Percentiles rank a stretch among this genome's conserved stretches.
Evolutionary conservation across 2,888 invertebrate species (phyloP).

Genomic region (Acrocera orbiculus): DNA sequence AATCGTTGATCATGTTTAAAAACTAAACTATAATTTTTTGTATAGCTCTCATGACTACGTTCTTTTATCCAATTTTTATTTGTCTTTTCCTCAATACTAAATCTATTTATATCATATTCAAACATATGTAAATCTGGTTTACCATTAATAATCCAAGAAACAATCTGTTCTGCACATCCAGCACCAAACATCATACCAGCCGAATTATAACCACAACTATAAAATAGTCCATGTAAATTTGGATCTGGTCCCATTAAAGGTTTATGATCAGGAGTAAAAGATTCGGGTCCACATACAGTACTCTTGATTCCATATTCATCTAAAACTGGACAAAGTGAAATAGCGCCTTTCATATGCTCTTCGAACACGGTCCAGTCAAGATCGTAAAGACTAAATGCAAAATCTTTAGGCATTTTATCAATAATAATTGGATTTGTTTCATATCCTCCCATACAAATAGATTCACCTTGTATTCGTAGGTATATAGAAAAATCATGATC

Average conservation of each 20-base stretch:
- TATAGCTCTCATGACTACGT: conserved; percentile 79
- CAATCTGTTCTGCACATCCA: conserved; percentile 70
- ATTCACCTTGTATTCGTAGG: conserved; percentile 67
- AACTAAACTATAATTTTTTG: conserved; percentile 63
- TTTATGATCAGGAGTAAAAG: conserved; percentile 83
- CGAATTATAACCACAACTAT: conserved; percentile 79
- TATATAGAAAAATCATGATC: conserved; percentile 75
- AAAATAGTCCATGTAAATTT: conserved; percentile 49
- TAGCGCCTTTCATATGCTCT: conserved; percentile 52
- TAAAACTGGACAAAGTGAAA: conserved; percentile 56
- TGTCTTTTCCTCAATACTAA: conserved; percentile 51
- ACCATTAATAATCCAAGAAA: conserved; percentile 68
- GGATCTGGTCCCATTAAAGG: conserved; percentile 69
- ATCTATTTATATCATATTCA: conserved; percentile 68
- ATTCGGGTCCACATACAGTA: conserved; percentile 79
- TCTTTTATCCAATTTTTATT: conserved; percentile 61
- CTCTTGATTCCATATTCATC: conserved; percentile 61
- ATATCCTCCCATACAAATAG: conserved; percentile 72
- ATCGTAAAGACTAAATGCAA: conserved; percentile 70
- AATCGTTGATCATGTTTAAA: conserved; percentile 71
- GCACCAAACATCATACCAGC: conserved; percentile 85
- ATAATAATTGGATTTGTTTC: conserved; percentile 69
- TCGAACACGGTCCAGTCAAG: conserved; percentile 75
- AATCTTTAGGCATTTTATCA: conserved; percentile 56
- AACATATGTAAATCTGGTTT: conserved; percentile 75